Percentiles rank a stretch among this genome's conserved stretches.
Evolutionary conservation across 2,797 vertebrate species (phyloP).

Genomic region (Eulemur coronatus): DNA sequence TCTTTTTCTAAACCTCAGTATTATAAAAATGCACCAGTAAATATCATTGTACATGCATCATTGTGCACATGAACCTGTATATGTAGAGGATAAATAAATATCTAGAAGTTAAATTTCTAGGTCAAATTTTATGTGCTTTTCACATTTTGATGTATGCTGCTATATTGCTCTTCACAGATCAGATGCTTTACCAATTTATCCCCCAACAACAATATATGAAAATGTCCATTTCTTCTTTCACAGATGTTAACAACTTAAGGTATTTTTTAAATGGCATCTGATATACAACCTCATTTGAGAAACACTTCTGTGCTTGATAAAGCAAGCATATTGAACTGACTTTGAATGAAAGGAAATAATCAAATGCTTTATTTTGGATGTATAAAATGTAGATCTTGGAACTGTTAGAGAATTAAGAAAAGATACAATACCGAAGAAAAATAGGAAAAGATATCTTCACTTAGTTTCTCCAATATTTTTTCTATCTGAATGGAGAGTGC

Average conservation of each 20-base stretch:
- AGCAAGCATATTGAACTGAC: neutral
- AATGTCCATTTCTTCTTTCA: neutral
- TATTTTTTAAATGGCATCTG: neutral
- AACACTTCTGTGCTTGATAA: neutral
- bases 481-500: neutral
- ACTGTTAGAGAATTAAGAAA: constrained; percentile 1
- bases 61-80: neutral
- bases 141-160: neutral
- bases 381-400: neutral
- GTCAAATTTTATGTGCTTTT: neutral
- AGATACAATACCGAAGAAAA: constrained; percentile 7
- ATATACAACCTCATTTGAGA: constrained; percentile 1
- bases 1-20: neutral
- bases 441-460: neutral
- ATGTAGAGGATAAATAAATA: neutral
- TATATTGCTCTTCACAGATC: neutral
- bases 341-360: constrained; percentile 12
- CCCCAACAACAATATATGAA: neutral
- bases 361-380: neutral
- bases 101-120: neutral
- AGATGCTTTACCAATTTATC: neutral
- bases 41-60: neutral
- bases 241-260: neutral
- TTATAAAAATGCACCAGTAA: neutral
- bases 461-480: constrained; percentile 47